Conservation (phyloP, 2,797 vertebrate genomes). For the Sebastes dallii region DNA sequence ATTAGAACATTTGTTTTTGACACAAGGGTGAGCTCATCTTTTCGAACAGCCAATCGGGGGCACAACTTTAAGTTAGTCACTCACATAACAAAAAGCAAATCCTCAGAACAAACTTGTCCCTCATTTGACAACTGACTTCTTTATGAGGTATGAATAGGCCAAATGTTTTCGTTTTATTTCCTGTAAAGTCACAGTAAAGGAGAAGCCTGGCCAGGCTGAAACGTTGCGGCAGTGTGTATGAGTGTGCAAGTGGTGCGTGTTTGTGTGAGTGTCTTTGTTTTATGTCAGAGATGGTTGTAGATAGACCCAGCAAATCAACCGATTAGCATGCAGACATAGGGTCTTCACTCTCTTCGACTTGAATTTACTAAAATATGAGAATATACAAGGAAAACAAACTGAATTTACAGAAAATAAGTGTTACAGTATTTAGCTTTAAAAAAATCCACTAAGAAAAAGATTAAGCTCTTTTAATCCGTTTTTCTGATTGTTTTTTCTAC, state of each 20-base stretch:
- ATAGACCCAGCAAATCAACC: slow-evolving; percentile 56
- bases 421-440: slow-evolving; percentile 69
- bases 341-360: slow-evolving; percentile 52
- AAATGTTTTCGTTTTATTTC: neutral
- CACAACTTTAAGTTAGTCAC: neutral
- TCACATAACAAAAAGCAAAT: neutral
- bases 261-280: slow-evolving; percentile 43
- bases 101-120: neutral
- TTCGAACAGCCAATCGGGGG: neutral
- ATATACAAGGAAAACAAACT: slow-evolving; percentile 45
- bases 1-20: neutral
- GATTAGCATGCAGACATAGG: slow-evolving; percentile 63
- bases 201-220: neutral
- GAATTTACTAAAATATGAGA: slow-evolving; percentile 55
- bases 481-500: slow-evolving; percentile 64
- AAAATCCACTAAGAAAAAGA: slow-evolving; percentile 48
- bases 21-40: neutral
- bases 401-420: slow-evolving; percentile 47
- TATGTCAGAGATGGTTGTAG: slow-evolving; percentile 50
- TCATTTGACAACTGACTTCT: slow-evolving; percentile 17
- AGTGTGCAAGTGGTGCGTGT: slow-evolving; percentile 37
- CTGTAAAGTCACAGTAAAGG: neutral
- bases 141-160: slow-evolving; percentile 14
- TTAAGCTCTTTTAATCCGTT: slow-evolving; percentile 47
- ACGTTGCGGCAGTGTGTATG: slow-evolving; percentile 11